phyloP scores from a whole-genome alignment of 2,888 invertebrate species.

The Mayetiola destructor region DNA sequence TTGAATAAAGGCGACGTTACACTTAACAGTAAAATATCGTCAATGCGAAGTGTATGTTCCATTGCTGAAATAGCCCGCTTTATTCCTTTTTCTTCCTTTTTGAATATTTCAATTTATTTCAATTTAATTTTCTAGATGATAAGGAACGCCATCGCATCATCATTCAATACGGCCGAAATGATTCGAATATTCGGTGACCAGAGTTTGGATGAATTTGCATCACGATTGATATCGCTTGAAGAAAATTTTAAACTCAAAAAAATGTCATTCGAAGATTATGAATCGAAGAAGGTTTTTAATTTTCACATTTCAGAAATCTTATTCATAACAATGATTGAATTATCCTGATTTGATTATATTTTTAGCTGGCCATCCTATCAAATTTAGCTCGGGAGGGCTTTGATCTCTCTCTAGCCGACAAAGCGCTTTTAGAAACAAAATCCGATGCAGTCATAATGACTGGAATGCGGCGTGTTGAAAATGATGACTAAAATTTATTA shows the following conservation, averaged over 20 bases:
- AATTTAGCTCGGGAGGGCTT: neutral
- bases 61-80: neutral
- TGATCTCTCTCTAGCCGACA: neutral
- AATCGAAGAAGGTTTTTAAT: conserved; percentile 37
- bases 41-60: conserved; percentile 45
- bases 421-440: neutral
- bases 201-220: conserved; percentile 48
- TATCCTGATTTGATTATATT: too few species aligned
- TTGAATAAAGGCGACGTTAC: conserved; percentile 53
- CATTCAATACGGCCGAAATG: conserved; percentile 60
- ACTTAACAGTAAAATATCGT: conserved; percentile 46
- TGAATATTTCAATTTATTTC: neutral
- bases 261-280: conserved; percentile 35
- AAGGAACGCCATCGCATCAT: conserved; percentile 56
- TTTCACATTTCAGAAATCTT: neutral
- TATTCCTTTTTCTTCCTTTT: too few species aligned
- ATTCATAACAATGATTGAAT: neutral
- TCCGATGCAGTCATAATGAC: neutral
- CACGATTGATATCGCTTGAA: conserved; percentile 43
- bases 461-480: neutral
- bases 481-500: too few species aligned
- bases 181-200: conserved; percentile 56
- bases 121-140: conserved; percentile 41
- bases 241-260: conserved; percentile 48
- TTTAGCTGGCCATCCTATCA: neutral